Conservation (phyloP, 2,888 invertebrate species). For the Noctua pronuba region DNA sequence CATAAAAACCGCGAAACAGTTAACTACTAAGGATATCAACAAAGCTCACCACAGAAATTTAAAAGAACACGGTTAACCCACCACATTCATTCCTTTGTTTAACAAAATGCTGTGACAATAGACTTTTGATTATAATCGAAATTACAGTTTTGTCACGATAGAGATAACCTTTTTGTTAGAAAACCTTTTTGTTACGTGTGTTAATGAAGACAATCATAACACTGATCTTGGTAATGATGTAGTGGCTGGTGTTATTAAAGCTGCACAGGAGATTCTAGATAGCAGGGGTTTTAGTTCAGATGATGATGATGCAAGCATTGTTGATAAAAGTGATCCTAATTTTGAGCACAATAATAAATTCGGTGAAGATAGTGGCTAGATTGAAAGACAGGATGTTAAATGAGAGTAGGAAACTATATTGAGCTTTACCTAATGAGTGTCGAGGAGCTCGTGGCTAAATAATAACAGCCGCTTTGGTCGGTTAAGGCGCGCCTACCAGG, state of each 20-base stretch:
- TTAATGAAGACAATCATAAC: conserved; percentile 7
- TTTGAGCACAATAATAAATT: background rate
- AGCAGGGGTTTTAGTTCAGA: background rate
- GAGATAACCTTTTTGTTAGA: conserved; percentile 36
- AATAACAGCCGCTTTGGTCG: background rate
- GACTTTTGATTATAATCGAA: conserved; percentile 54
- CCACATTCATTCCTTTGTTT: conserved; percentile 53
- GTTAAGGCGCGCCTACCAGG: background rate
- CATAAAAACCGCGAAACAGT: conserved; percentile 21
- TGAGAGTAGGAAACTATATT: background rate
- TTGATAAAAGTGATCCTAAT: background rate
- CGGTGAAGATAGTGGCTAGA: fast-evolving
- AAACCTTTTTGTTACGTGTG: conserved; percentile 34
- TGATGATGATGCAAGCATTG: too few relatives aligned
- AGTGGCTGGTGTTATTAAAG: conserved; percentile 20
- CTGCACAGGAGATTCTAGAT: background rate
- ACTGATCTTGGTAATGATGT: conserved; percentile 6
- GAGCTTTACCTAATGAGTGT: background rate
- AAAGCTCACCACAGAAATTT: conserved; percentile 44
- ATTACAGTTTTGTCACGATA: conserved; percentile 50
- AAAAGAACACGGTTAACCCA: conserved; percentile 45
- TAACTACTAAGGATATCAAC: conserved; percentile 27
- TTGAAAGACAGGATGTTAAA: background rate
- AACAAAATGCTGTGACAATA: conserved; percentile 46
- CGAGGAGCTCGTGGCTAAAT: background rate